Evolutionary conservation across 2,113 vertebrate genomes (phyloP).

Genomic region (Petrocephalus zakoni): DNA sequence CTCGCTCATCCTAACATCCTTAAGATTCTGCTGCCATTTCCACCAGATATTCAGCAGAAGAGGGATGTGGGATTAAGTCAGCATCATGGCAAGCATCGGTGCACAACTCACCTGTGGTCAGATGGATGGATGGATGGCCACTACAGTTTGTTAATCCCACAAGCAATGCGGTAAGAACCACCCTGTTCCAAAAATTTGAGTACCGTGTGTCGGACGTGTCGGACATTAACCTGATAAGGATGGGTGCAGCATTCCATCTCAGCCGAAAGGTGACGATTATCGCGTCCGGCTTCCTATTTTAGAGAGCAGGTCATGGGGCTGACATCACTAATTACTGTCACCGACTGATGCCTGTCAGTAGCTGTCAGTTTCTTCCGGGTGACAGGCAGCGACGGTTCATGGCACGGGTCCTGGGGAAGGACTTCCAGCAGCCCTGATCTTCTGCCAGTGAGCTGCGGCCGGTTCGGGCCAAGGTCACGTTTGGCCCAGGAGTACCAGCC

Average conservation of each 20-base stretch:
- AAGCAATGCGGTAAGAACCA: too few relatives aligned
- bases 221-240: background rate
- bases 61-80: background rate
- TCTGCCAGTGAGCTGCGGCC: background rate
- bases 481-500: background rate
- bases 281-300: background rate
- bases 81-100: background rate
- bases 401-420: slow-evolving; percentile 43
- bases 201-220: background rate
- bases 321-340: slow-evolving; percentile 42
- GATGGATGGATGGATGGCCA: background rate
- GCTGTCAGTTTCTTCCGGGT: slow-evolving; percentile 42
- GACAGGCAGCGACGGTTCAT: slow-evolving; percentile 54
- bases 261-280: background rate
- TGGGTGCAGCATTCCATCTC: background rate
- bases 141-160: too few relatives aligned
- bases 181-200: background rate
- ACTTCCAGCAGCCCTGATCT: slow-evolving; percentile 29
- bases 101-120: background rate
- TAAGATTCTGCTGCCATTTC: background rate
- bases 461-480: background rate
- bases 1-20: background rate
- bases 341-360: slow-evolving; percentile 60
- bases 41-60: background rate
- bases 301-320: background rate